These are phyloP conservation scores for Hemiscyllium ocellatum DNA, from an alignment of 2,113 vertebrate species.

Conservation along the genomic window DNA sequence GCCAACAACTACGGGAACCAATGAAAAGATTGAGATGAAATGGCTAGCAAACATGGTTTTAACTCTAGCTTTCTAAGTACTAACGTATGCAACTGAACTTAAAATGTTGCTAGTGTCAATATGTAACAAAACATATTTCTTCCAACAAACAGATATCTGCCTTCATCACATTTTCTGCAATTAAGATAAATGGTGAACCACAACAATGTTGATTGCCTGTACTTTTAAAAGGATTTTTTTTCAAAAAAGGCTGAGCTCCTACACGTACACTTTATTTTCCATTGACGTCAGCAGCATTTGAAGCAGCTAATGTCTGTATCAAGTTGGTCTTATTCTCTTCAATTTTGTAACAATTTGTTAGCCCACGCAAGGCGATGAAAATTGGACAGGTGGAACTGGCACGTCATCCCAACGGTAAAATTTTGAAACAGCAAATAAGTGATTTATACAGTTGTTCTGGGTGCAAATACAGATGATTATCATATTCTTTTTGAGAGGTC, in stretches of 20 bases:
- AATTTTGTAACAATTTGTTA: not conserved
- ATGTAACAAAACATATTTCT: not conserved
- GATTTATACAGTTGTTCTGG: not conserved
- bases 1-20: not conserved
- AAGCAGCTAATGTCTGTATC: not conserved
- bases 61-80: not conserved
- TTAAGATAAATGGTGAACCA: not conserved
- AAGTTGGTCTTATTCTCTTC: not conserved
- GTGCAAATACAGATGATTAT: not conserved
- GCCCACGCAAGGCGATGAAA: not conserved
- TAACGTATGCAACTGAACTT: not conserved
- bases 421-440: not conserved
- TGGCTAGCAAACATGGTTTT: not conserved
- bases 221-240: not conserved
- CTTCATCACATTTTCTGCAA: not conserved
- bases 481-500: not conserved
- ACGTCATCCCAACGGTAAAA: not conserved
- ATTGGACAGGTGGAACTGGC: not conserved
- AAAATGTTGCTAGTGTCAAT: not conserved
- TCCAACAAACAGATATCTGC: not conserved
- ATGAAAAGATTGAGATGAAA: not conserved
- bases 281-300: not conserved
- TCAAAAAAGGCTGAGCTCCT: not conserved
- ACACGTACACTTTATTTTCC: not conserved
- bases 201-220: not conserved